Evolutionary conservation across 2,888 invertebrate genomes (phyloP).

Genomic region (Ophonus ardosiacus): DNA sequence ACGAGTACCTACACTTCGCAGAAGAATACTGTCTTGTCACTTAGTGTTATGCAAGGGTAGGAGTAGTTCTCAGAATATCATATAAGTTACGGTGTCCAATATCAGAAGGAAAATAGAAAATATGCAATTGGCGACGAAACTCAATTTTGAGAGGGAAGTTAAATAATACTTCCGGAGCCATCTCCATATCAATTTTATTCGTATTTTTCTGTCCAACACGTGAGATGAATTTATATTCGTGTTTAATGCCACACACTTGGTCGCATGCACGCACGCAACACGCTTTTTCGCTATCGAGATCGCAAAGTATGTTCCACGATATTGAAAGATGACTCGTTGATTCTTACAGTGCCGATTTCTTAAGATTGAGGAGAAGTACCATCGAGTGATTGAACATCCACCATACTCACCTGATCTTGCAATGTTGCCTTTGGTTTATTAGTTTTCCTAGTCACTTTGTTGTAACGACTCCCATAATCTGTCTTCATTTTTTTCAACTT

Average conservation of each 20-base stretch:
- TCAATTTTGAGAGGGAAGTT: slow-evolving; percentile 43
- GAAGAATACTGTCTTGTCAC: too few species aligned
- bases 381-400: too few species aligned
- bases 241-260: slow-evolving; percentile 33
- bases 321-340: too few species aligned
- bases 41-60: too few species aligned
- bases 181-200: slow-evolving; percentile 57
- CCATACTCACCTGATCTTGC: too few species aligned
- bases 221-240: slow-evolving; percentile 54
- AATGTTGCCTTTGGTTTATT: too few species aligned
- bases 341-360: too few species aligned
- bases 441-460: too few species aligned
- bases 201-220: slow-evolving; percentile 46
- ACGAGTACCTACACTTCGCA: too few species aligned
- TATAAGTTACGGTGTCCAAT: neutral
- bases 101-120: neutral
- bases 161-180: slow-evolving; percentile 50
- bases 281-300: slow-evolving; percentile 34
- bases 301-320: neutral
- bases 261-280: neutral
- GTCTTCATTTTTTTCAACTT: too few species aligned
- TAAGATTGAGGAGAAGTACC: too few species aligned
- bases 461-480: too few species aligned
- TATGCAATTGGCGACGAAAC: slow-evolving; percentile 33
- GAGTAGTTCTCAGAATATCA: neutral